Evolutionary conservation across 1,140 invertebrate species (phyloP).

Genomic region (Yoshiicerus persimilis): DNA sequence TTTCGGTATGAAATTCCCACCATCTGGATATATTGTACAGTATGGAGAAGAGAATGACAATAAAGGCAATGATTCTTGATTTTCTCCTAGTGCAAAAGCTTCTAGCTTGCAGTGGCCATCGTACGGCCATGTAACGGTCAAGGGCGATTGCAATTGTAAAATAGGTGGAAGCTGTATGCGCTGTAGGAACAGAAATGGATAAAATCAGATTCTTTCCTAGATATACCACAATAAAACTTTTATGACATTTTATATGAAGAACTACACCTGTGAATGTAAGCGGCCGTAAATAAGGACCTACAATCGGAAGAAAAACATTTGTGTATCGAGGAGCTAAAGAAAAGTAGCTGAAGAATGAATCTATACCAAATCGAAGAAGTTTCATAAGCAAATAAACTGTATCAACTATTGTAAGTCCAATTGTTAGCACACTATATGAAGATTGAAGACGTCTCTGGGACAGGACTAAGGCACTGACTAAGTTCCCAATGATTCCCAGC

Average conservation of each 20-base stretch:
- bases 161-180: slow-evolving; percentile 34
- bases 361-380: slow-evolving; percentile 23
- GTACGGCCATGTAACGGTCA: slow-evolving; percentile 32
- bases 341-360: slow-evolving; percentile 5
- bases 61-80: background rate
- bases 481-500: slow-evolving; percentile 25
- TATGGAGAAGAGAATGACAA: slow-evolving; percentile 21
- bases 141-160: slow-evolving; percentile 34
- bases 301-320: slow-evolving; percentile 18
- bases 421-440: slow-evolving; percentile 31
- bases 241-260: background rate
- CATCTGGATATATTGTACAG: slow-evolving; percentile 33
- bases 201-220: background rate
- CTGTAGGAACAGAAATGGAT: background rate
- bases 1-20: slow-evolving; percentile 26
- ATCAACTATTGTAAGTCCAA: slow-evolving; percentile 24
- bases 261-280: slow-evolving; percentile 38
- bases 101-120: background rate
- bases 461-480: slow-evolving; percentile 32
- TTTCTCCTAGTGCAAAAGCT: slow-evolving; percentile 4
- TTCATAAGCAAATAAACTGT: slow-evolving; percentile 33
- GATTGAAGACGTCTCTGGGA: background rate
- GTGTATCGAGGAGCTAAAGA: background rate
- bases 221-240: background rate
- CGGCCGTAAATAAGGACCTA: slow-evolving; percentile 28